These are phyloP conservation scores for Odontomyia ornata DNA, from an alignment of 2,888 invertebrate species.

Conservation along the genomic window DNA sequence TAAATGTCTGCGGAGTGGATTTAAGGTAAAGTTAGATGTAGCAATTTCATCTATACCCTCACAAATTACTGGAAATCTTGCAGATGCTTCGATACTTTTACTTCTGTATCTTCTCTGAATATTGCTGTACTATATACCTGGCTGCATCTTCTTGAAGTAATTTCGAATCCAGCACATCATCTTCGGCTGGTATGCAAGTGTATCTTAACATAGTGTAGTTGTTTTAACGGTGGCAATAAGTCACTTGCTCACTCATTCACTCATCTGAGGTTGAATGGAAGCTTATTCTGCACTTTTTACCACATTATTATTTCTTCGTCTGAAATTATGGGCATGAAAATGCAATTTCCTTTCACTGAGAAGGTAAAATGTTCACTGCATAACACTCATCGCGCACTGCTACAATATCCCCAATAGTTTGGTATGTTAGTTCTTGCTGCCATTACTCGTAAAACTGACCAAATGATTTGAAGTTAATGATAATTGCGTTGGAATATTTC, in stretches of 20 bases:
- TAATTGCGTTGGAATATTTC: background rate
- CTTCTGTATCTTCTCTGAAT: background rate
- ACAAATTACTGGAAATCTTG: conserved; percentile 9
- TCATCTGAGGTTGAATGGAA: background rate
- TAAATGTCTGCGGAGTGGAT: conserved; percentile 22
- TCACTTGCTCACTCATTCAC: background rate
- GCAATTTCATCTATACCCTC: conserved; percentile 17
- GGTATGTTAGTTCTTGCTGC: background rate
- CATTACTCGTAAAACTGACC: background rate
- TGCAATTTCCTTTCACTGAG: conserved; percentile 39
- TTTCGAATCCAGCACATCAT: no score
- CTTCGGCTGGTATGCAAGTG: no score
- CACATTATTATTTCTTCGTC: conserved; percentile 11
- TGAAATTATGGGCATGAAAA: conserved; percentile 31
- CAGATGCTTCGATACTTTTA: conserved; percentile 22
- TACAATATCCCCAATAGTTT: background rate
- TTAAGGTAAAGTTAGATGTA: conserved; percentile 23
- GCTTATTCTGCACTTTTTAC: background rate
- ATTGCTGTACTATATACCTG: no score
- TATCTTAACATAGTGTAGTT: no score
- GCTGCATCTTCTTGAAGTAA: no score
- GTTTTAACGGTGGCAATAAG: background rate
- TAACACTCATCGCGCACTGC: background rate
- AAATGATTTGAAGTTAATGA: background rate
- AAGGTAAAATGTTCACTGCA: conserved; percentile 16